phyloP scores from a whole-genome alignment of 92 coral and sea anemone species.

The Siderastrea siderea region DNA sequence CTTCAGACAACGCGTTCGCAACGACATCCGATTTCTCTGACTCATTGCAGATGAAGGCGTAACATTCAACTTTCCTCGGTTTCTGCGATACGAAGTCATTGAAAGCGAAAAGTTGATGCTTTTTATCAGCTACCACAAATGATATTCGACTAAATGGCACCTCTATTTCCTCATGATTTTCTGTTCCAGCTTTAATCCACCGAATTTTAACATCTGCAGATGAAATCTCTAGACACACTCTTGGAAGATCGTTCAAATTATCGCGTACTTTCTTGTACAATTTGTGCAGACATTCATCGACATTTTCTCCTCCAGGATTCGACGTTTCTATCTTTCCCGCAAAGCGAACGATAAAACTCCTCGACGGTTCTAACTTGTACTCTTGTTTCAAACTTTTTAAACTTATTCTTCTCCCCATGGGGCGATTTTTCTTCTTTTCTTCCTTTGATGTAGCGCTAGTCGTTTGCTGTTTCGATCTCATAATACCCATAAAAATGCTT shows the following conservation, averaged over 20 bases:
- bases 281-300: constrained; percentile 71
- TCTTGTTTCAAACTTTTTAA: constrained; percentile 68
- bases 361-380: constrained; percentile 75
- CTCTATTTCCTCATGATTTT: constrained; percentile 52
- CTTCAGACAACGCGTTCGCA: constrained; percentile 79
- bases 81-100: constrained; percentile 91
- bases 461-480: constrained; percentile 37
- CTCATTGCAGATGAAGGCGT: constrained; percentile 86
- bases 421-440: neutral
- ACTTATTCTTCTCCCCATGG: constrained; percentile 62
- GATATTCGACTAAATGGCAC: constrained; percentile 85
- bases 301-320: constrained; percentile 81
- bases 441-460: neutral
- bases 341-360: constrained; percentile 84
- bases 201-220: constrained; percentile 67
- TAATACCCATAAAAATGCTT: constrained; percentile 18
- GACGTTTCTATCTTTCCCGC: constrained; percentile 78
- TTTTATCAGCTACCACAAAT: constrained; percentile 87
- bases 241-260: constrained; percentile 53
- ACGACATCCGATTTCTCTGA: constrained; percentile 85
- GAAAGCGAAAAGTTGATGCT: constrained; percentile 92
- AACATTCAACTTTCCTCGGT: constrained; percentile 78
- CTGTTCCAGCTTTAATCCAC: constrained; percentile 50
- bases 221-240: constrained; percentile 78
- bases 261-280: constrained; percentile 67